A percentile compares a stretch with the other conserved stretches of the same genome.
phyloP scores from a whole-genome alignment of 2,888 invertebrate genomes.

The Heliconius sara region DNA sequence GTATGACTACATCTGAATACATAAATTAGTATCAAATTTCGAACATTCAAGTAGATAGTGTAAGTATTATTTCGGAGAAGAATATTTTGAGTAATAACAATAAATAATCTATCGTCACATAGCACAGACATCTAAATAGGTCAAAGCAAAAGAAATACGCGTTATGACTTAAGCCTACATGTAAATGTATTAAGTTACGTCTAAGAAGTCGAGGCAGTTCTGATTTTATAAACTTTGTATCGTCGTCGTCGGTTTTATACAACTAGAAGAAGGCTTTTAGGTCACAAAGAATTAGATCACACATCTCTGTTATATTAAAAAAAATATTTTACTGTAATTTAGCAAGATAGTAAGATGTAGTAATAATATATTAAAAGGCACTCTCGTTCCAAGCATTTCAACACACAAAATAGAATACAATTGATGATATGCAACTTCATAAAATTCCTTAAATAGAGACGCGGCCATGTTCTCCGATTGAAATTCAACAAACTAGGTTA shows the following conservation, averaged over 20 bases:
- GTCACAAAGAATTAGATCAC: slow-evolving; percentile 61
- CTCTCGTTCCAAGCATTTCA: neutral
- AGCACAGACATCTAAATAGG: slow-evolving; percentile 34
- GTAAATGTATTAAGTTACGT: slow-evolving; percentile 46
- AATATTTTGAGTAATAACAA: neutral
- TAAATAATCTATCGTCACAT: neutral
- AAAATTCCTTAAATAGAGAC: neutral
- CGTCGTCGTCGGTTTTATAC: slow-evolving; percentile 33
- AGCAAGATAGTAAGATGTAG: neutral
- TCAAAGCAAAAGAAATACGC: slow-evolving; percentile 61
- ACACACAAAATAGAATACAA: neutral
- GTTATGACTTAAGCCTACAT: slow-evolving; percentile 59
- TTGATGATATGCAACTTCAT: neutral
- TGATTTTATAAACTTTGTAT: slow-evolving; percentile 65
- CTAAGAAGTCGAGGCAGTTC: slow-evolving; percentile 46
- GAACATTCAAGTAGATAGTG: neutral
- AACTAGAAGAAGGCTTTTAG: slow-evolving; percentile 66
- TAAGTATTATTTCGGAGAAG: neutral
- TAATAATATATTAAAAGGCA: neutral
- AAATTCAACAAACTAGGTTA: slow-evolving; percentile 11
- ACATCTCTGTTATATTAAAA: slow-evolving; percentile 40
- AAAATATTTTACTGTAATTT: slow-evolving; percentile 17
- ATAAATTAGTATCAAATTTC: neutral
- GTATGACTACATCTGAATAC: neutral
- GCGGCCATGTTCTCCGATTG: neutral